Base-by-base conservation (phyloP, 2,797 vertebrate genomes). In the Thripadectes ignobilis region DNA sequence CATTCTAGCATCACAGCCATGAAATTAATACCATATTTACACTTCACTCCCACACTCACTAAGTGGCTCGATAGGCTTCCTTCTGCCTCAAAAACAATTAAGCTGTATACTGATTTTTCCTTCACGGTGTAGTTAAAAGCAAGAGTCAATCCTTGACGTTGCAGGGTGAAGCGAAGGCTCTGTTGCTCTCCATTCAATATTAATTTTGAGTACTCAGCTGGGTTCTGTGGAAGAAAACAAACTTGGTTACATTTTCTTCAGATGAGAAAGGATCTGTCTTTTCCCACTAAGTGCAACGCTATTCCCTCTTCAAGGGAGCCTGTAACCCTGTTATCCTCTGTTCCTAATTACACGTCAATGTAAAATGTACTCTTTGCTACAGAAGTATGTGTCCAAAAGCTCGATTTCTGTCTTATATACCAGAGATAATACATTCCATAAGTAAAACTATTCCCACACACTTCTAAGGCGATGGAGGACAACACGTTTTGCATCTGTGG, bases 101-200 rank as follows among this genome's bases (percentile, higher is more conserved):
- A 97, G 81, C 97, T 99, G 96, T 99, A 99, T 67, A 98, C 97
- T 52, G 94, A 96, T 76, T 97, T 92, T 84, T 99, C 97, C 14
- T 94, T 72, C 87, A 98, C 61, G 1, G 19, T 88, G 87, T 98
- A 89, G 6, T 39, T 69, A 76, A 97, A 98, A 22, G 32, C 8
- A n/a, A 94, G 77, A 43, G 39, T 77, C 19, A 26, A 20, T 92
- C 91, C 98, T 21, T 92, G 73, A 24, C 95, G 82, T 52, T 63
- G 79, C 71, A 99, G 89, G 2, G 52, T 18, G 97, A 96, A 17
- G 29, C 38, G 52, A 97, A 93, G 20, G 79, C 61, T 41, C 84
- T 98, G 95, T 27, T 80, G 96, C 46, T 96, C 32, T 30, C 77
- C 96, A 17, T 92, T 95, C 86, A 99, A 86, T 24, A 94, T 89